A percentile compares a stretch with the other conserved stretches of the same genome.
Conservation (phyloP, 1,140 invertebrate genomes). For the Radopholus similis region DNA sequence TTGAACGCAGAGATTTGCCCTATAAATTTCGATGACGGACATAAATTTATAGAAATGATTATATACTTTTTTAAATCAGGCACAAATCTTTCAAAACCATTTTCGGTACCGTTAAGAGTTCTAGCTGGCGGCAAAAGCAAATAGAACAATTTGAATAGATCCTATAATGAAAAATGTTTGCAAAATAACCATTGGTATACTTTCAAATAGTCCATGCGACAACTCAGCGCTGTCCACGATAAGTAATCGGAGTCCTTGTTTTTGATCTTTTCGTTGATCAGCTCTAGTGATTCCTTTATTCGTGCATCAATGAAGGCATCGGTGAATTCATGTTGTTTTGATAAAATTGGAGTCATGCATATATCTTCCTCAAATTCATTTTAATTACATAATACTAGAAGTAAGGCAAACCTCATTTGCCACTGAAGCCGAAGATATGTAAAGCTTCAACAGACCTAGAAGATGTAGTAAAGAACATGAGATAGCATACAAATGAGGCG, state of each 20-base stretch:
- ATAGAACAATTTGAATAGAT: conserved; percentile 11
- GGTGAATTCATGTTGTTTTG: background rate
- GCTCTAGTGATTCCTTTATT: background rate
- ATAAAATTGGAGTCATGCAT: background rate
- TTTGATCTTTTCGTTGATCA: background rate
- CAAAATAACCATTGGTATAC: too few species aligned
- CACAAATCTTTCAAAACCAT: conserved; percentile 4
- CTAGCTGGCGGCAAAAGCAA: background rate
- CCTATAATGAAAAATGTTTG: too few species aligned
- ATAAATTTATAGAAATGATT: background rate
- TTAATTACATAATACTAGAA: background rate
- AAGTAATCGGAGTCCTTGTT: background rate
- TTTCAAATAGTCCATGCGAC: conserved; percentile 2
- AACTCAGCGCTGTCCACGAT: background rate
- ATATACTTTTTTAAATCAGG: conserved; percentile 13
- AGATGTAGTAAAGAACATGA: background rate
- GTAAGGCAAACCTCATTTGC: conserved; percentile 9
- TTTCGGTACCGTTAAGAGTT: background rate
- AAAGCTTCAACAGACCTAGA: conserved; percentile 3
- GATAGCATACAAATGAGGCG: background rate
- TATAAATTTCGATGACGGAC: background rate
- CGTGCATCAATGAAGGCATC: background rate
- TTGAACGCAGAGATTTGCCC: background rate
- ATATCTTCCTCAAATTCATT: background rate
- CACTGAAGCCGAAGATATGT: background rate